A percentile compares a stretch with the other conserved stretches of the same genome.
Conservation (phyloP, 2,888 invertebrate genomes). For the Choreutis nemorana region DNA sequence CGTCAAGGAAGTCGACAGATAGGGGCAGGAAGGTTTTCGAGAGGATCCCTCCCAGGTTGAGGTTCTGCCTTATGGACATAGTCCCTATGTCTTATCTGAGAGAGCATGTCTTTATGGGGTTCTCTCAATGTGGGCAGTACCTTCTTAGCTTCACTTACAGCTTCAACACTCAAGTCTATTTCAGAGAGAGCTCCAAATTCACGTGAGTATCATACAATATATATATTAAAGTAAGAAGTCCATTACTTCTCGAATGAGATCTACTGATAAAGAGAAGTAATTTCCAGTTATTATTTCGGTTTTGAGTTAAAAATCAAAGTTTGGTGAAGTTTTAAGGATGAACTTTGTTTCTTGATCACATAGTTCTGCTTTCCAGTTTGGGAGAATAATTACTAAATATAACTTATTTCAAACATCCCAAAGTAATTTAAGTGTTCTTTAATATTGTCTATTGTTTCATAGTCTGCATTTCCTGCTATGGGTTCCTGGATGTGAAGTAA, state of each 20-base stretch:
- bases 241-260: too few relatives aligned
- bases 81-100: constrained; percentile 62
- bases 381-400: too few relatives aligned
- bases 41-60: constrained; percentile 63
- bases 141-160: constrained; percentile 85
- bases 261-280: too few relatives aligned
- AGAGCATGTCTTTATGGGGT: constrained; percentile 93
- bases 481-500: constrained; percentile 48
- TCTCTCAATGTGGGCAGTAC: constrained; percentile 94
- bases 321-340: too few relatives aligned
- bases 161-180: constrained; percentile 59
- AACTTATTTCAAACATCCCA: too few relatives aligned
- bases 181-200: constrained; percentile 58
- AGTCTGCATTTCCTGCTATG: constrained; percentile 57
- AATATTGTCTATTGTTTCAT: constrained; percentile 9
- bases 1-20: constrained; percentile 47
- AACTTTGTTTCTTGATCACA: too few relatives aligned
- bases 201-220: too few relatives aligned
- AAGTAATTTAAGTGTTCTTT: background rate
- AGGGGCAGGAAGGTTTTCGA: constrained; percentile 58
- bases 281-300: too few relatives aligned
- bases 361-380: too few relatives aligned
- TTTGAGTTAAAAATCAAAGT: too few relatives aligned
- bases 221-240: too few relatives aligned
- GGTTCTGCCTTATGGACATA: constrained; percentile 70